Conservation (phyloP, 2,797 vertebrate species). For the Acanthurus leucopareius region DNA sequence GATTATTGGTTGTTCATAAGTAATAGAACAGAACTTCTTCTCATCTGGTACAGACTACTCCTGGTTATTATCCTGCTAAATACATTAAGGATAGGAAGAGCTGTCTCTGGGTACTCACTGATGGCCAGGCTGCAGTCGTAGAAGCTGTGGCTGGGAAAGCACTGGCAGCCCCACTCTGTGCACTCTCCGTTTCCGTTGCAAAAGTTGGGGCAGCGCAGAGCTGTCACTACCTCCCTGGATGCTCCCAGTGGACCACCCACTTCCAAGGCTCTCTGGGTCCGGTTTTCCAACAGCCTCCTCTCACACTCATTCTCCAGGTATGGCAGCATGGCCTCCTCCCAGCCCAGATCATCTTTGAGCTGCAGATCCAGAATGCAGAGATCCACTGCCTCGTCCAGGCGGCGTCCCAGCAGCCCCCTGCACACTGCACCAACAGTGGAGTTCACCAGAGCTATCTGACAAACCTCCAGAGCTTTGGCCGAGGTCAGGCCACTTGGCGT, state of each 20-base stretch:
- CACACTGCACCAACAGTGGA: constrained; percentile 82
- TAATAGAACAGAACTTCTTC: neutral
- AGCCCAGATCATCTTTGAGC: constrained; percentile 85
- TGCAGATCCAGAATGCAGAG: constrained; percentile 87
- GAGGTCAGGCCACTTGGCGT: constrained; percentile 80
- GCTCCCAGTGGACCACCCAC: neutral
- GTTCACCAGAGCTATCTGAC: constrained; percentile 77
- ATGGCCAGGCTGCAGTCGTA: constrained; percentile 85
- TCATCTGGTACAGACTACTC: neutral
- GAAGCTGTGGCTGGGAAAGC: constrained; percentile 81
- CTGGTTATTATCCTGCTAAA: neutral
- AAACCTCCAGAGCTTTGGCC: constrained; percentile 80
- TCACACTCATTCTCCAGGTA: constrained; percentile 91
- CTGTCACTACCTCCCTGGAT: constrained; percentile 62
- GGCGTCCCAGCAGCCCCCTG: constrained; percentile 76
- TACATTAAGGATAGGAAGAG: neutral
- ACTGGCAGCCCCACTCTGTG: constrained; percentile 86
- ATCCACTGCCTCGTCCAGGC: constrained; percentile 81
- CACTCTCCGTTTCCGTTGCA: constrained; percentile 84
- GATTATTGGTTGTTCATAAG: neutral
- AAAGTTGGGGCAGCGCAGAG: constrained; percentile 83
- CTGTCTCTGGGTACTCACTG: constrained; percentile 76
- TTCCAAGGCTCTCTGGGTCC: constrained; percentile 59
- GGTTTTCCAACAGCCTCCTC: constrained; percentile 82
- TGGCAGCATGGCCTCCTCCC: constrained; percentile 79